Percentiles rank a stretch among this genome's conserved stretches.
Conservation (phyloP, 2,888 invertebrate genomes). For the Acleris sparsana region DNA sequence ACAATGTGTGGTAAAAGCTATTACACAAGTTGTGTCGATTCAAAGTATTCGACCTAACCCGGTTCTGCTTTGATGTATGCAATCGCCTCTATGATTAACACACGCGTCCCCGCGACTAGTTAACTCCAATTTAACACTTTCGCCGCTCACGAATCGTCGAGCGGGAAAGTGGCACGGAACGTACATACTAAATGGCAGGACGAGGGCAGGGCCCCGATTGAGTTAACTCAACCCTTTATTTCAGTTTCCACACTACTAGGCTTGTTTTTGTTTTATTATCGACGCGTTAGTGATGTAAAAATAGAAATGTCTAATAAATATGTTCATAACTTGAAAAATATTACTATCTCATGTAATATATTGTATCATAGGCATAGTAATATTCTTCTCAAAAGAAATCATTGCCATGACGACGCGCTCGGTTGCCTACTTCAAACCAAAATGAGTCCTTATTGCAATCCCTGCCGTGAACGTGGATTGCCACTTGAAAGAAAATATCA, state of each 20-base stretch:
- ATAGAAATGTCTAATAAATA: too few species aligned
- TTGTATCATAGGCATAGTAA: constrained; percentile 10
- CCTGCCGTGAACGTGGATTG: constrained; percentile 34
- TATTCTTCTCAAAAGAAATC: constrained; percentile 32
- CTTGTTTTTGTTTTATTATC: background rate
- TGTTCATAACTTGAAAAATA: too few species aligned
- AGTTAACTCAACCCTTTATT: constrained; percentile 29
- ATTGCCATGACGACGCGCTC: constrained; percentile 34
- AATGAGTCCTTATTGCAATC: constrained; percentile 33
- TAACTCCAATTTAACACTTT: constrained; percentile 35
- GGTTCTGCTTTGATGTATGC: constrained; percentile 27
- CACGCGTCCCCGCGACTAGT: constrained; percentile 22
- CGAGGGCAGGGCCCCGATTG: constrained; percentile 18
- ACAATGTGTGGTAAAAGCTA: too few species aligned
- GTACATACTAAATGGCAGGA: constrained; percentile 31
- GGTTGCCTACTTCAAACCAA: constrained; percentile 28
- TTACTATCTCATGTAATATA: background rate
- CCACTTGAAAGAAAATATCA: constrained; percentile 53
- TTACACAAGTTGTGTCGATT: background rate
- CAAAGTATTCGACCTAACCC: background rate
- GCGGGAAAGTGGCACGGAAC: constrained; percentile 29
- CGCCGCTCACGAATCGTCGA: constrained; percentile 21
- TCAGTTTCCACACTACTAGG: constrained; percentile 10
- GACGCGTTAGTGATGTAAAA: too few species aligned
- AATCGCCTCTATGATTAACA: constrained; percentile 27